These are phyloP conservation scores for Cyrtodaria siliqua DNA, from an alignment of 2,888 invertebrate genomes.

Conservation along the genomic window DNA sequence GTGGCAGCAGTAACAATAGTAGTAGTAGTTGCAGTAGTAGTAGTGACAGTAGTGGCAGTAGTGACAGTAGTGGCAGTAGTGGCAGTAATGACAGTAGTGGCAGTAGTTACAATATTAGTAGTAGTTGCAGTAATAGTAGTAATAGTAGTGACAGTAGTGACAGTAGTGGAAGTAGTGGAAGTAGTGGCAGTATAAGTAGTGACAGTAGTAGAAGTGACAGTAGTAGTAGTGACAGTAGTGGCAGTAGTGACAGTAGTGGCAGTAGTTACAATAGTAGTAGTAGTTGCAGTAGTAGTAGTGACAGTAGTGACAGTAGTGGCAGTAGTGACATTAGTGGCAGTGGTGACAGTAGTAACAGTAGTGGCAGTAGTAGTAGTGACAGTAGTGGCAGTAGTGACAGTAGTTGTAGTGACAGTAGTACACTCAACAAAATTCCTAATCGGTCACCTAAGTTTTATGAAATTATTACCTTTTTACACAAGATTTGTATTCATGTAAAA, in stretches of 20 bases:
- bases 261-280: slow-evolving; percentile 23
- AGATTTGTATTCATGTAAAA: too few species aligned
- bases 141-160: slow-evolving; percentile 19
- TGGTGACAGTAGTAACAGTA: neutral
- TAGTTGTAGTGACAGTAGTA: slow-evolving; percentile 12
- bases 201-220: too few species aligned
- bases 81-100: too few species aligned
- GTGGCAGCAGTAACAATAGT: neutral
- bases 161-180: slow-evolving; percentile 6
- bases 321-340: neutral
- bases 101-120: slow-evolving; percentile 25
- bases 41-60: slow-evolving; percentile 27
- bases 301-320: neutral
- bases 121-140: slow-evolving; percentile 26
- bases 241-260: slow-evolving; percentile 17
- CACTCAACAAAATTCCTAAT: too few species aligned
- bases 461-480: too few species aligned
- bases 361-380: too few species aligned
- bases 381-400: slow-evolving; percentile 14
- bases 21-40: neutral
- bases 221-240: slow-evolving; percentile 14
- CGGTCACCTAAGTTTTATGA: too few species aligned
- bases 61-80: slow-evolving; percentile 17
- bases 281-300: slow-evolving; percentile 8
- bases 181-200: neutral